phyloP scores from a whole-genome alignment of 1,140 invertebrate genomes.

The Scaptomyza pallida region DNA sequence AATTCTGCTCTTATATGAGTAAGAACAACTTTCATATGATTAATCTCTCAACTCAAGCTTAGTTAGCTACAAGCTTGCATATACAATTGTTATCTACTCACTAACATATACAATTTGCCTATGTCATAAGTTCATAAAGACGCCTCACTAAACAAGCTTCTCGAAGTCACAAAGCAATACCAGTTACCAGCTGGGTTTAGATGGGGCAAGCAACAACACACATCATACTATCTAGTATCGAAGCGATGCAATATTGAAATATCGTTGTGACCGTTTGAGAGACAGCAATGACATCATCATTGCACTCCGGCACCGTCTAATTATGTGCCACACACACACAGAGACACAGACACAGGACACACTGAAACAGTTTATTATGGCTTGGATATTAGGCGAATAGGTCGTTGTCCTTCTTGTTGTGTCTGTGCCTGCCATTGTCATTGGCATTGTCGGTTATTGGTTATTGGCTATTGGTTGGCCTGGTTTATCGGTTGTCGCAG shows the following conservation, averaged over 20 bases:
- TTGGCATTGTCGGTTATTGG: too few species aligned
- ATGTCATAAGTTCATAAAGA: background rate
- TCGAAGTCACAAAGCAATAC: constrained; percentile 3
- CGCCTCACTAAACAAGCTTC: background rate
- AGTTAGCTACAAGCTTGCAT: too few species aligned
- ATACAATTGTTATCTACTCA: background rate
- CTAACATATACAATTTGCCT: background rate
- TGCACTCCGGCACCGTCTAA: background rate
- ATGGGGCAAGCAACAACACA: too few species aligned
- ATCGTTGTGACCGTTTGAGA: background rate
- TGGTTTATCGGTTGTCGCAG: background rate
- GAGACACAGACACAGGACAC: constrained; percentile 6
- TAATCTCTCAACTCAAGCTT: too few species aligned
- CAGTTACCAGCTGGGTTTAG: background rate
- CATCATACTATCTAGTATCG: too few species aligned
- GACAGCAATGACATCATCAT: background rate
- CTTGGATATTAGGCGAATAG: background rate
- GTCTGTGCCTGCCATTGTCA: too few species aligned
- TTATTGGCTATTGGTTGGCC: background rate
- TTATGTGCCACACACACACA: constrained; percentile 19
- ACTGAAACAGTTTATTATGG: background rate
- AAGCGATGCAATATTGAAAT: constrained; percentile 39
- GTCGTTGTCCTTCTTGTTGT: constrained; percentile 9
- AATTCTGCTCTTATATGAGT: too few species aligned
- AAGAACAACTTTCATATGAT: too few species aligned